Evolutionary conservation across 1,140 invertebrate genomes (phyloP), one percentile per base, ranked within the genome.

Genomic region (Caenorhabditis inopinata): DNA sequence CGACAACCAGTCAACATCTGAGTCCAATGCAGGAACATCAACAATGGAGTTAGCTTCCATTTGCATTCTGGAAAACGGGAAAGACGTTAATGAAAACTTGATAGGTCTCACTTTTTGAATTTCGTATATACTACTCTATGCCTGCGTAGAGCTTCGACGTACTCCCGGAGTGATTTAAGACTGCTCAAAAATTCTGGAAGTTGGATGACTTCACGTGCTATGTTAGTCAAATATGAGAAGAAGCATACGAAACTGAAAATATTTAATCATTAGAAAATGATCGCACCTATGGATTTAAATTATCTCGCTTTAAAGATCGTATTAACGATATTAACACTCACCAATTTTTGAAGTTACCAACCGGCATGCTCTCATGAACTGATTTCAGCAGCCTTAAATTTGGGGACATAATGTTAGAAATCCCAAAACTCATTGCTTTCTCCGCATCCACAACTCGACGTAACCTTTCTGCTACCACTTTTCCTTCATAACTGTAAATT

Each of bases 401-500:
- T 6, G 58, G 58, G 12, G 58, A 68, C 16, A 38, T 3, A 1
- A 68, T 68, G 12, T 68, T 29, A 4, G 58, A 68, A 42, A 68
- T 25, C 23, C 32, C 58, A n/a, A 21, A 68, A 38, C 23, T 68
- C 32, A 32, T 29, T 7, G n/a, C 5, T 21, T 68, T 68, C 18
- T 27, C 21, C 9, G 58, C 58, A 68, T 68, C 58, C 5, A 68
- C 32, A 16, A 68, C 58, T 21, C n/a, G 27, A 9, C 58, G 58
- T 11, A 68, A 29, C 38, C 58, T 11, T 38, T 68, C 58, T 21
- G 58, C 58, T n/a, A 68, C 58, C 6, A 68, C 32, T 68, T 21
- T 68, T 38, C 58, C 58, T 38, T 68, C 58, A 21, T 68, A 68
- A 68, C 58, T 68, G 32, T 38, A 68, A 58, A 42, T n/a, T 16